Evolutionary conservation across 2,113 vertebrate genomes (phyloP), one percentile per base, ranked within the genome.

Genomic region (Paralichthys olivaceus): DNA sequence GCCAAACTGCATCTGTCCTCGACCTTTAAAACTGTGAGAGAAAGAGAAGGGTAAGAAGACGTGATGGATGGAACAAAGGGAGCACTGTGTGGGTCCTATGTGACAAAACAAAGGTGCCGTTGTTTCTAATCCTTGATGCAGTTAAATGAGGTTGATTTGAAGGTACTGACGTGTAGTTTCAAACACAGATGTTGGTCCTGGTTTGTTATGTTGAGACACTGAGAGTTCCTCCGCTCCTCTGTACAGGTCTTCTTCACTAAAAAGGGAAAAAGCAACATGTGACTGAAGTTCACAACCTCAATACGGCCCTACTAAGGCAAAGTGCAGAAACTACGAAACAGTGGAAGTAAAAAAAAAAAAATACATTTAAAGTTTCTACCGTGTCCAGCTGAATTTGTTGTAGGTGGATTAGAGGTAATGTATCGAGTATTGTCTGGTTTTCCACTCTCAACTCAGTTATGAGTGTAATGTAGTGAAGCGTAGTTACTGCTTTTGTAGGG

Each of bases 1-100:
- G 93, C 94, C 84, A 98, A 82, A 67, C 97, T 98, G 81, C 90
- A 94, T 91, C 81, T 68, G 60, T 76, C 94, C 91, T 96, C 92
- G 55, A 87, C 66, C 68, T 87, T 86, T 58, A 74, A 85, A 74
- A 84, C 93, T 94, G 81, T 25, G 68, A 34, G 29, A 32, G 9
- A 25, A 40, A 71, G 32, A 84, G 14, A 49, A 23, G 8, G 56
- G 19, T 7, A 19, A 54, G 60, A 69, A 17, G 37, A 74, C 0
- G 34, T 2, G 56, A 56, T 2, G n/a, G 32, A 4, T 0, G 11
- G 26, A 72, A 74, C 59, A 74, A 63, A 53, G 51, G 29, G 53
- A 28, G 34, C 17, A 9, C 19, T 61, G 77, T 80, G 13, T 49
- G 12, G 11, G 2, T 69, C 51, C 20, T 23, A 28, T 1, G 23